Conservation (phyloP, 2,888 invertebrate genomes). For the Trachelus stipa region DNA sequence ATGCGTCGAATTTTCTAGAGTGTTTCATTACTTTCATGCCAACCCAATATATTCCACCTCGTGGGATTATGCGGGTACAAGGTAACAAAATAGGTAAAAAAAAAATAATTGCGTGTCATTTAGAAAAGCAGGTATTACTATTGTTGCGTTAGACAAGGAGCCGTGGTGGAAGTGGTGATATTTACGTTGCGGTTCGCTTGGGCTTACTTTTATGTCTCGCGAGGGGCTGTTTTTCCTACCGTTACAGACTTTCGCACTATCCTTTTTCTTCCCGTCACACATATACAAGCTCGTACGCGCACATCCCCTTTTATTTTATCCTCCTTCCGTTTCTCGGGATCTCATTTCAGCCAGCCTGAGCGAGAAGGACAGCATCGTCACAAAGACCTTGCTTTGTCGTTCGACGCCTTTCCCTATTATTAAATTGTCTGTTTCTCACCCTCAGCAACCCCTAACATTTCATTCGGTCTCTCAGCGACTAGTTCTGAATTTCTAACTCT, state of each 20-base stretch:
- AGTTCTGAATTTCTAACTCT: neutral
- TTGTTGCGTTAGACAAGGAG: conserved; percentile 38
- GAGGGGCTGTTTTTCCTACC: conserved; percentile 23
- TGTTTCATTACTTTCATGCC: too few species aligned
- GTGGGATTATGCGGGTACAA: neutral
- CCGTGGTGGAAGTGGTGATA: conserved; percentile 51
- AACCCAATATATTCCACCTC: neutral
- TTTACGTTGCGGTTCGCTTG: conserved; percentile 53
- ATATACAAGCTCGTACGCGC: neutral
- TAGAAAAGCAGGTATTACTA: neutral
- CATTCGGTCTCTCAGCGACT: neutral
- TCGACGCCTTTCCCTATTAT: conserved; percentile 49
- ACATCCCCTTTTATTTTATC: neutral
- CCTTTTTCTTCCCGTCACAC: conserved; percentile 3
- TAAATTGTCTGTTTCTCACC: conserved; percentile 50
- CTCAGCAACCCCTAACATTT: conserved; percentile 14
- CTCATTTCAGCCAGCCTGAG: neutral
- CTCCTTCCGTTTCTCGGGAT: conserved; percentile 18
- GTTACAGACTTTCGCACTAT: conserved; percentile 11
- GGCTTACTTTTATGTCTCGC: conserved; percentile 56
- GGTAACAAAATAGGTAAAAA: neutral
- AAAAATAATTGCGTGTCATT: neutral
- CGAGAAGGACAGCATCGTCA: conserved; percentile 14
- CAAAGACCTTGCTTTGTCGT: conserved; percentile 48
- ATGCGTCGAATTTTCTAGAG: too few species aligned